Evolutionary conservation across 1,140 invertebrate species (phyloP), one percentile per base, ranked within the genome.

Genomic region (Ooceraea biroi): DNA sequence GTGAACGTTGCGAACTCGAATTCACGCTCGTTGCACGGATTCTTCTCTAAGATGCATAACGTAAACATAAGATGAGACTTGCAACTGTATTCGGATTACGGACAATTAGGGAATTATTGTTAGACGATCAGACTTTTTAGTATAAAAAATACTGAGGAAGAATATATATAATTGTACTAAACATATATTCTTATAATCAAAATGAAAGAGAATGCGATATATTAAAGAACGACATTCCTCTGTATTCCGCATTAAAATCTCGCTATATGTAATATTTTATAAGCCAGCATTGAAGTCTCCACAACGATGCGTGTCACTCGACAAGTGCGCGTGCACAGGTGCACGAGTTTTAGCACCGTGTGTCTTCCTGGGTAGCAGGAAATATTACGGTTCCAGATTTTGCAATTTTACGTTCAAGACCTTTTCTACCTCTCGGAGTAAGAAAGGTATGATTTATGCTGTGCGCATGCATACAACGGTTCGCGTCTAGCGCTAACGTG

Each of bases 201-300:
- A n/a, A n/a, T n/a, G n/a, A n/a, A n/a, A n/a, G n/a, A n/a, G n/a
- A n/a, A n/a, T n/a, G n/a, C n/a, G n/a, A n/a, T n/a, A n/a, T 30
- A 22, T 12, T 14, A 46, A 66, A 48, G 17, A 10, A 27, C n/a
- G n/a, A 72, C 3, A 19, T 0, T 0, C 0, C n/a, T n/a, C n/a
- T n/a, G 1, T 60, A 7, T 57, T 22, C 48, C 74, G 52, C 69
- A 48, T 82, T 48, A 52, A 82, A 86, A 61, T 85, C 55, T 27
- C 85, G 12, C 14, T 8, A n/a, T n/a, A 57, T n/a, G 2, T 41
- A 11, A 41, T 12, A 48, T 12, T 7, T 11, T 10, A 8, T 22
- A n/a, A 22, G 0, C 52, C 10, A 8, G 41, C 66, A 66, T 83
- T 17, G 55, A 76, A 83, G 55, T 87, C 63, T 55, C 66, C 46